Evolutionary conservation across 2,797 vertebrate genomes (phyloP), one percentile per base, ranked within the genome.

Genomic region (Lindbergichthys nudifrons): DNA sequence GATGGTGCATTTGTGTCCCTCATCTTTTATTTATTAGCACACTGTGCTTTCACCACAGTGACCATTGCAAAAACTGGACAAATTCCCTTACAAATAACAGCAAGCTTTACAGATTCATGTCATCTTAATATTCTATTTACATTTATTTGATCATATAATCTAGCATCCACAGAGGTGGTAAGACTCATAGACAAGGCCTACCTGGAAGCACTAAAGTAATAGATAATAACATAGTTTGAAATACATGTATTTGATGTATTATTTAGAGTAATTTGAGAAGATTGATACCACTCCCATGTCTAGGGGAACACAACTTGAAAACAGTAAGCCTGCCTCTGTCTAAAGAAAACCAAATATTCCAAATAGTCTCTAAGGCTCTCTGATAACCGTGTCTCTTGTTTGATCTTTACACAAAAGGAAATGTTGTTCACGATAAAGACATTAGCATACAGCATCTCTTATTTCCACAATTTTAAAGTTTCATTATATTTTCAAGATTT

Each of bases 1-100:
- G 39, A 65, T 30, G 18, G 61, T 14, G 59, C 74, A 68, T 83
- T 78, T 83, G 65, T 18, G 59, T 57, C 70, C 48, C 46, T 70
- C 70, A 51, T 75, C 65, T 56, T 76, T 64, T 73, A 50, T 80
- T 79, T 47, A 54, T 63, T 30, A 16, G 23, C 54, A 23, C 51
- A 57, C 52, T 32, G 39, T 60, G 32, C 41, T 23, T 68, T 82
- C 77, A 52, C 60, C 50, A 65, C 62, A 68, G 74, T 76, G 70
- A 56, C 60, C 42, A 18, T 0, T 21, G 54, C 67, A 79, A 26
- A 43, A 65, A 66, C 61, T 42, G 21, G 54, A 73, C 41, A 67
- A 36, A 36, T n/a, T 53, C 41, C 36, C 26, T 47, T 54, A 32
- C 16, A 74, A 74, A 54, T 3, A 62, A 36, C 11, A 36, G 39